A percentile compares a stretch with the other conserved stretches of the same genome.
These are phyloP conservation scores for Nephrocerus scutellatus DNA, from an alignment of 2,888 invertebrate genomes.

Conservation along the genomic window DNA sequence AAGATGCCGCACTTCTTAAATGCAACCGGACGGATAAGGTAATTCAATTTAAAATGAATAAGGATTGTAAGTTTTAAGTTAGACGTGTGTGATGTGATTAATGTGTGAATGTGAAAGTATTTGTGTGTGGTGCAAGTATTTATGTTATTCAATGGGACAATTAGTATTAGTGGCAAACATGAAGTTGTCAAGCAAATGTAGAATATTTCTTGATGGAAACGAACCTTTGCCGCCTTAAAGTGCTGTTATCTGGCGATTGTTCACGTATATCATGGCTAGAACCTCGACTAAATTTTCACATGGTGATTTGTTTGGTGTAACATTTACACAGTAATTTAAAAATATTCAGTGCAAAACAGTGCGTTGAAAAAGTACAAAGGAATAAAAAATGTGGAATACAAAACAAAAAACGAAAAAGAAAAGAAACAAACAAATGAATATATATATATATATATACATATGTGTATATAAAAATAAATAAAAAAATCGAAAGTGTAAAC, in stretches of 20 bases:
- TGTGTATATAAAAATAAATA: constrained; percentile 8
- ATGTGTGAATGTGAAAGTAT: too few relatives aligned
- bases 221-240: constrained; percentile 70
- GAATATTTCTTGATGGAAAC: too few relatives aligned
- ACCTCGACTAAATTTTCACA: constrained; percentile 54
- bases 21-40: too few relatives aligned
- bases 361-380: too few relatives aligned
- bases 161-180: too few relatives aligned
- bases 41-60: too few relatives aligned
- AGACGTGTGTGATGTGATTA: too few relatives aligned
- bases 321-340: constrained; percentile 5
- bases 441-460: constrained; percentile 5
- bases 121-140: too few relatives aligned
- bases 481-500: constrained; percentile 7
- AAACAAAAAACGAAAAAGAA: constrained; percentile 2
- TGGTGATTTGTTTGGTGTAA: constrained; percentile 2
- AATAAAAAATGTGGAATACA: not conserved
- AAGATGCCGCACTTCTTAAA: too few relatives aligned
- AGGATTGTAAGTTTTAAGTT: too few relatives aligned
- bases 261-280: constrained; percentile 70
- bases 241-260: constrained; percentile 64
- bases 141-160: too few relatives aligned
- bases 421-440: constrained; percentile 8
- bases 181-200: too few relatives aligned
- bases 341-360: constrained; percentile 7